Evolutionary conservation across 1,140 invertebrate genomes (phyloP).

Genomic region (Xylocopa sonorina): DNA sequence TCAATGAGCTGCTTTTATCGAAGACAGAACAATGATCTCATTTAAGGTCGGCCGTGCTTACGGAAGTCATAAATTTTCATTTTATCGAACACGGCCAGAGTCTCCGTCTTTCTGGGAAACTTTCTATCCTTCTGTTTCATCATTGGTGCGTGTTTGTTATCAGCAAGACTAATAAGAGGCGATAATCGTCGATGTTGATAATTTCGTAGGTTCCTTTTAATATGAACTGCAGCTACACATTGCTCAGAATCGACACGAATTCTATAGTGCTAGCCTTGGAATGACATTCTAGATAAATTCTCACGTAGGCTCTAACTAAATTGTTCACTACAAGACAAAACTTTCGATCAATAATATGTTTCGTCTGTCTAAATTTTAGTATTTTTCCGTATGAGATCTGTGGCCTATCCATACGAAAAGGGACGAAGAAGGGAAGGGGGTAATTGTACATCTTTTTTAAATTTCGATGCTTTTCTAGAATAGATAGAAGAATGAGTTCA

Average conservation of each 20-base stretch:
- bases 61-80: slow-evolving; percentile 48
- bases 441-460: not conserved
- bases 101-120: slow-evolving; percentile 15
- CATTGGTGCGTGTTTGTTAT: not conserved
- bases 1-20: not conserved
- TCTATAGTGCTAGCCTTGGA: no score
- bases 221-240: no score
- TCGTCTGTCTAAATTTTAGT: no score
- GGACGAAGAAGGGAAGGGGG: fast-evolving
- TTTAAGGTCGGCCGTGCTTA: slow-evolving; percentile 16
- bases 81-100: slow-evolving; percentile 30
- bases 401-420: not conserved
- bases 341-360: no score
- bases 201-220: not conserved
- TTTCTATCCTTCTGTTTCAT: not conserved
- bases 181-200: slow-evolving; percentile 3
- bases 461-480: no score
- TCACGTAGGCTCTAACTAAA: no score
- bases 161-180: slow-evolving; percentile 2
- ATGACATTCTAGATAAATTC: no score
- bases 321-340: no score
- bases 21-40: slow-evolving; percentile 37
- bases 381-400: no score
- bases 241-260: no score
- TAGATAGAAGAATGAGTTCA: no score